Evolutionary conservation across 2,113 vertebrate genomes (phyloP).

Genomic region (Rhadina sibilatrix): DNA sequence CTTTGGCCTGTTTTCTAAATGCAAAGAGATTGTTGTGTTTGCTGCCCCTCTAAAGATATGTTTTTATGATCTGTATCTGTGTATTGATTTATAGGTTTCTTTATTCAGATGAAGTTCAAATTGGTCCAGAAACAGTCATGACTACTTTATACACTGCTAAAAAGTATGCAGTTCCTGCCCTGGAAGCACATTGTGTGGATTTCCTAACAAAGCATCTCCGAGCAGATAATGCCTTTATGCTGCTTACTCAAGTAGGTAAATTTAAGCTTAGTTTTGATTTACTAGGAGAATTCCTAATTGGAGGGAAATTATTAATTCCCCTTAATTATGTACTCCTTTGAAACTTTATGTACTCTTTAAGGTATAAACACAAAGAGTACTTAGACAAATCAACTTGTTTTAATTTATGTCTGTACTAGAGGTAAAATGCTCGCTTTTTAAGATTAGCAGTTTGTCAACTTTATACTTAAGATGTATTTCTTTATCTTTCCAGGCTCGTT

Average conservation of each 20-base stretch:
- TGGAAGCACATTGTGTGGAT: constrained; percentile 91
- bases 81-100: constrained; percentile 83
- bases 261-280: constrained; percentile 6
- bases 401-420: background rate
- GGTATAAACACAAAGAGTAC: background rate
- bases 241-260: constrained; percentile 88
- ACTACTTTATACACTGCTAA: constrained; percentile 93
- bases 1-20: background rate
- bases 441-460: background rate
- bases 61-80: constrained; percentile 23
- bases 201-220: constrained; percentile 92
- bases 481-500: constrained; percentile 78
- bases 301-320: background rate
- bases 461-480: background rate
- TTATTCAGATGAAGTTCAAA: constrained; percentile 94
- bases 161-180: constrained; percentile 90
- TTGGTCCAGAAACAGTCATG: constrained; percentile 94
- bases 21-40: background rate
- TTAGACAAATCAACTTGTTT: background rate
- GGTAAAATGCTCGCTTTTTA: background rate
- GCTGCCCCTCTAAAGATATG: background rate
- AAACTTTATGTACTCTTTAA: background rate
- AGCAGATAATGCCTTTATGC: constrained; percentile 93
- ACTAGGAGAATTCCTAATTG: background rate
- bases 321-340: background rate